Base-by-base conservation (phyloP, 1,140 invertebrate genomes). In the Uloborus diversus region DNA sequence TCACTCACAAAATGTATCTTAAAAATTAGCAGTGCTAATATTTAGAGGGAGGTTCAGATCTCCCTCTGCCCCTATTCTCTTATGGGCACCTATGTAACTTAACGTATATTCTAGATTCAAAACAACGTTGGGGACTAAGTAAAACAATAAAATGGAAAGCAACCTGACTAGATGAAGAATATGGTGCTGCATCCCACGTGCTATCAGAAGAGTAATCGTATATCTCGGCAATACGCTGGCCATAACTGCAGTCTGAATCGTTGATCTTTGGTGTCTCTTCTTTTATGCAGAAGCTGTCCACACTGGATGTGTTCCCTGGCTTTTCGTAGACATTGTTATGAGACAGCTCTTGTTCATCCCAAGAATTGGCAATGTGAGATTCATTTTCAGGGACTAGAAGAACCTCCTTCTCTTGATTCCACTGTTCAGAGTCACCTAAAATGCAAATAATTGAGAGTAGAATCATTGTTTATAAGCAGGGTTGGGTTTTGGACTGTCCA, bases 141-240 rank as follows among this genome's bases (percentile, higher is more conserved):
- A n/a, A n/a, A n/a, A n/a, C n/a, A n/a, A n/a, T n/a, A n/a, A n/a
- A n/a, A n/a, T n/a, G n/a, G n/a, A n/a, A n/a, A n/a, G n/a, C 17
- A 65, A 65, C 62, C 62, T 65, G 62, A 65, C 62, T 65, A 65
- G 62, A 65, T 4, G 4, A 17, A 47, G 30, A 35, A 4, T 14
- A 28, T 25, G 30, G 35, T 27, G 33, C 13, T 27, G 33, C 13
- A 14, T 65, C 9, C 62, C 62, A 65, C 13, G 37, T 25, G n/a
- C 35, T 47, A 27, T 65, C 62, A 33, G 62, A 65, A 33, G 62
- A 65, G 5, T 65, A 65, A n/a, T 65, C 62, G 49, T 65, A 65
- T 13, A 65, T 65, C 23, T 65, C 62, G 17, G 62, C 35, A 14
- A 65, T 14, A 25, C 35, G 5, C 7, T 65, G 62, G 0, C 13